phyloP scores from a whole-genome alignment of 2,888 invertebrate genomes.

The Eristalinus sepulchralis region DNA sequence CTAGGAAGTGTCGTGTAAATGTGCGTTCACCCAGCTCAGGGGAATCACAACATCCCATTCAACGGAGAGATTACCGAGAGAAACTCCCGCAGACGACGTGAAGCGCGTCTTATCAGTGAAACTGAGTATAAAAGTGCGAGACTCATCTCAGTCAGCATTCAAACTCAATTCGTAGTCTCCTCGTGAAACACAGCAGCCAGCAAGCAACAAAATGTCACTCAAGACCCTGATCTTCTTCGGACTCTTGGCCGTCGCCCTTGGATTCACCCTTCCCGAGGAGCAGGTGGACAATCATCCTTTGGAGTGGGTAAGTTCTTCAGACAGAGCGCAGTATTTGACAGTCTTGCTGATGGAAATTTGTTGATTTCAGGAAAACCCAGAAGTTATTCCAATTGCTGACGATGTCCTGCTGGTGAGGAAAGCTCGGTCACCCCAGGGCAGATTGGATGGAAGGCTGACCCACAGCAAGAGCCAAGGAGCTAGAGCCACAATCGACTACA shows the following conservation, averaged over 20 bases:
- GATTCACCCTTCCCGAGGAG: not conserved
- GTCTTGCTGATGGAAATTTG: not conserved
- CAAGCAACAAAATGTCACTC: slow-evolving; percentile 1
- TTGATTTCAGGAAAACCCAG: not conserved
- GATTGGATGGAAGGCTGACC: not conserved
- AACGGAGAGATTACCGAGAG: not conserved
- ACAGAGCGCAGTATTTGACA: no score
- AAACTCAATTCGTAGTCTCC: not conserved
- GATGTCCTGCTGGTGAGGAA: not conserved
- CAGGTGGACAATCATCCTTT: not conserved
- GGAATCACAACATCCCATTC: not conserved
- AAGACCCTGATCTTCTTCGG: slow-evolving; percentile 11
- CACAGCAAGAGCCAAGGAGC: slow-evolving; percentile 1
- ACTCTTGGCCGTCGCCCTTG: slow-evolving; percentile 7
- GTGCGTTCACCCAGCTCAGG: not conserved
- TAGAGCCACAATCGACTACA: slow-evolving; percentile 21
- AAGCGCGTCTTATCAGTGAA: not conserved
- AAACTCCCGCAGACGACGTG: not conserved
- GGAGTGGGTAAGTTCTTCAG: not conserved
- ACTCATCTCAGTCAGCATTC: not conserved
- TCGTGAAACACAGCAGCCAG: not conserved
- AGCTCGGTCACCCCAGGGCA: not conserved
- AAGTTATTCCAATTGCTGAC: not conserved
- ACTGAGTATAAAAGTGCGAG: not conserved
- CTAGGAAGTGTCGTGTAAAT: not conserved